phyloP scores from a whole-genome alignment of 2,888 invertebrate genomes.

The Brachyptera putata region DNA sequence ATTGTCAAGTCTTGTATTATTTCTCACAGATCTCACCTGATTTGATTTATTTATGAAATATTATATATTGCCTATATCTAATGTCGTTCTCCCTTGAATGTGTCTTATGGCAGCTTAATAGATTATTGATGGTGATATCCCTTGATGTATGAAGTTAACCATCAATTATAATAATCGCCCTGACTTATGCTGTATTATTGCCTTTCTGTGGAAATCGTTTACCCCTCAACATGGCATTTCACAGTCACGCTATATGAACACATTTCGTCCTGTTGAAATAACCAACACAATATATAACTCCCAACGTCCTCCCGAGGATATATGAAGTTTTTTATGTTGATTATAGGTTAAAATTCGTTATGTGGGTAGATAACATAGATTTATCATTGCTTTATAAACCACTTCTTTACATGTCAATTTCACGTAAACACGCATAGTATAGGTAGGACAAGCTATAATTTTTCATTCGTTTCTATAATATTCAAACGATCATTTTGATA shows the following conservation, averaged over 20 bases:
- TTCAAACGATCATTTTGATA: constrained; percentile 8
- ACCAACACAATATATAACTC: background rate
- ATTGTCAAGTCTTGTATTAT: no score
- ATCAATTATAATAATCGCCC: constrained; percentile 8
- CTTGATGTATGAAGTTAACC: background rate
- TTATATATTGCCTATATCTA: no score
- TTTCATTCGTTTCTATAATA: constrained; percentile 10
- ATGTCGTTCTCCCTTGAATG: no score
- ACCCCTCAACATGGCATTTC: constrained; percentile 1
- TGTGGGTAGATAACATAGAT: constrained; percentile 16
- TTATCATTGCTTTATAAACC: constrained; percentile 20
- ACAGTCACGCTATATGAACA: background rate
- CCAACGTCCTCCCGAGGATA: background rate
- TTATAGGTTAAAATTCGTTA: constrained; percentile 5
- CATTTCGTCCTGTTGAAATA: constrained; percentile 5
- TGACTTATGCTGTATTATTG: background rate
- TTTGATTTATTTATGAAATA: no score
- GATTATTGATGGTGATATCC: background rate
- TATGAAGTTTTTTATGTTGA: background rate
- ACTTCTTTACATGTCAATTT: constrained; percentile 19
- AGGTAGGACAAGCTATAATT: constrained; percentile 3
- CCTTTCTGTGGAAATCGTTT: constrained; percentile 6
- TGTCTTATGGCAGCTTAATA: no score
- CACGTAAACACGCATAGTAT: constrained; percentile 4
- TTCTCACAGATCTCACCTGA: no score